Conservation (phyloP, 2,888 invertebrate genomes). For the Hyposoter dolosus region DNA sequence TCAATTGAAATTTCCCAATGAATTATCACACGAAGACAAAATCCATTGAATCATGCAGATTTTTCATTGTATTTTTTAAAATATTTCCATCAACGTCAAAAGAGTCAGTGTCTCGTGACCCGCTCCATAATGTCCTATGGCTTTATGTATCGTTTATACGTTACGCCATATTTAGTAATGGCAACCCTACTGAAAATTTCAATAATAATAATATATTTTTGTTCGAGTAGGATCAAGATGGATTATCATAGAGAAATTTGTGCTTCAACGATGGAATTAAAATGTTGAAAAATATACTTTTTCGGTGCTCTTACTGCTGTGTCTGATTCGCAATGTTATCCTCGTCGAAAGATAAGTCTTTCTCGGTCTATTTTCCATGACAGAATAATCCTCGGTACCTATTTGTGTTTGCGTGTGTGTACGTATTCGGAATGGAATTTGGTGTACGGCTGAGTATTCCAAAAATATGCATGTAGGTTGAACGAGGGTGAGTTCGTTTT, state of each 20-base stretch:
- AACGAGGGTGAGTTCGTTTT: slow-evolving; percentile 13
- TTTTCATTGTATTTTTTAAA: too few relatives aligned
- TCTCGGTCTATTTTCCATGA: slow-evolving; percentile 15
- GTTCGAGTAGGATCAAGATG: background rate
- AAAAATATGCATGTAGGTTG: slow-evolving; percentile 45
- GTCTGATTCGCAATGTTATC: background rate
- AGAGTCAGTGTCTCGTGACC: too few relatives aligned
- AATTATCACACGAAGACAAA: too few relatives aligned
- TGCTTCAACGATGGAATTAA: slow-evolving; percentile 13
- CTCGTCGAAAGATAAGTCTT: slow-evolving; percentile 9
- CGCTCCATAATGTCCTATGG: too few relatives aligned
- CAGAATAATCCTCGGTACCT: slow-evolving; percentile 33
- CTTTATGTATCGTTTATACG: too few relatives aligned
- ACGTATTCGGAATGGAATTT: slow-evolving; percentile 13
- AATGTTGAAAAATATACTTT: slow-evolving; percentile 18
- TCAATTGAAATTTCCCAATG: too few relatives aligned
- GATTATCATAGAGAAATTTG: background rate
- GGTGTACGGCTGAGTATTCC: background rate
- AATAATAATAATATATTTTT: slow-evolving; percentile 18
- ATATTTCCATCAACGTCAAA: too few relatives aligned
- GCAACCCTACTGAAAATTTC: background rate
- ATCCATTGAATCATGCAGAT: too few relatives aligned
- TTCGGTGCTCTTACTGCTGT: background rate
- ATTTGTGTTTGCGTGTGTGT: background rate
- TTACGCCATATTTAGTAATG: too few relatives aligned